Base-by-base conservation (phyloP, 2,113 vertebrate species). In the Engystomops pustulosus region DNA sequence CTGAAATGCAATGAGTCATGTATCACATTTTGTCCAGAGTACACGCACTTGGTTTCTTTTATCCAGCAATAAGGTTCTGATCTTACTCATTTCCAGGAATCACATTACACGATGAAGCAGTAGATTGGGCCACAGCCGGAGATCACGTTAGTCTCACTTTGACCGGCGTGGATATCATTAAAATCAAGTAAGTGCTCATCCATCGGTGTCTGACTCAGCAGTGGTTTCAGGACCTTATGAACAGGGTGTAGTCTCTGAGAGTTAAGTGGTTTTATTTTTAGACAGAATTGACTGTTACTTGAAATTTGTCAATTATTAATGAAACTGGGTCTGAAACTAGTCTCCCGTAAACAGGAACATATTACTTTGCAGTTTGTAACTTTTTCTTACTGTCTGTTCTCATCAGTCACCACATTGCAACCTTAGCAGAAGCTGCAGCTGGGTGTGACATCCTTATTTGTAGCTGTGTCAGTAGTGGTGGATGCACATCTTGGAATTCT, bases 81-180 rank as follows among this genome's bases (percentile, higher is more conserved):
- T 95, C 81, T 93, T 88, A 85, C 87, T 93, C 93, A 94, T 94
- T 94, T 94, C 88, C 92, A 99, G 98, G 96, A 90, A 98, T 99
- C 86, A 95, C 95, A 81, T 93, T 99, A 34, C 98, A 99, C 0
- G 95, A 98, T 79, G 96, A 98, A 89, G 90, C 96, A 79, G 91
- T 98, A 74, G 97, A 99, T 88, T 99, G 98, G 98, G 97, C 97
- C 23, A 98, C 96, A 80, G 98, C 98, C 8, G 98, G 98, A 81
- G 98, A 99, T 91, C 97, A 99, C 18, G 91, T 99, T 91, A 99
- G 93, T 93, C 96, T 99, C 88, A 98, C 95, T 4, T 94, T 99
- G 91, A 98, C 97, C 75, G 98, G 98, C 87, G 97, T 99, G 95
- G 98, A 99, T 94, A 99, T 99, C 93, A 99, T 99, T 92, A 99